phyloP scores from a whole-genome alignment of 2,888 invertebrate genomes.

The Tenodera sinensis region DNA sequence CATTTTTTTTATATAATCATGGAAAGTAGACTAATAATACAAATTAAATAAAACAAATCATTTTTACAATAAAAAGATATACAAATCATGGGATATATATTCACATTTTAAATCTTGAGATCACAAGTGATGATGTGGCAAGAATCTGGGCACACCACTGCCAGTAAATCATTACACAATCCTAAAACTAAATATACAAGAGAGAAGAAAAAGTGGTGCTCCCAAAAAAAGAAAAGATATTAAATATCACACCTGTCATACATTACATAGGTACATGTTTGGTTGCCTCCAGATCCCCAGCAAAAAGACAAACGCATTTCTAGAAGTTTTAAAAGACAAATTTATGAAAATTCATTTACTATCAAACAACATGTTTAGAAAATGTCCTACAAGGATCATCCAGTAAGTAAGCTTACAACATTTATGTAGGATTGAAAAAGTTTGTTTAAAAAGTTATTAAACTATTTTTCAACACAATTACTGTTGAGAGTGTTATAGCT shows the following conservation, averaged over 20 bases:
- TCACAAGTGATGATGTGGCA: neutral
- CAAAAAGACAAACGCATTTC: too few species aligned
- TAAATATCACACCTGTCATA: neutral
- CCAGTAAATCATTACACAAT: neutral
- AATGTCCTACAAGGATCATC: too few species aligned
- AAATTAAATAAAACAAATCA: neutral
- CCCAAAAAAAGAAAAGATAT: neutral
- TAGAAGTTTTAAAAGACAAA: too few species aligned
- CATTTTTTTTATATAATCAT: neutral
- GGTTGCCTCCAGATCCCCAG: neutral
- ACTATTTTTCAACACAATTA: too few species aligned
- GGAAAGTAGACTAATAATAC: neutral
- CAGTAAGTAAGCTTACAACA: too few species aligned
- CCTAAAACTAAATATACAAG: neutral
- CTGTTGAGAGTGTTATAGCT: too few species aligned
- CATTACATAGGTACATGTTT: neutral
- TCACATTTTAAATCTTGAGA: neutral
- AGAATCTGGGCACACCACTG: neutral
- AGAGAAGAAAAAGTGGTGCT: neutral
- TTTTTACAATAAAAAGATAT: neutral
- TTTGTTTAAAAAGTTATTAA: too few species aligned
- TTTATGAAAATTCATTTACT: neutral
- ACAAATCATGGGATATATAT: neutral
- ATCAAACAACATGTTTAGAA: neutral
- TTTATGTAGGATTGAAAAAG: too few species aligned